A percentile compares a stretch with the other conserved stretches of the same genome.
Evolutionary conservation across 2,888 invertebrate genomes (phyloP).

Genomic region (Morpho deidamia): DNA sequence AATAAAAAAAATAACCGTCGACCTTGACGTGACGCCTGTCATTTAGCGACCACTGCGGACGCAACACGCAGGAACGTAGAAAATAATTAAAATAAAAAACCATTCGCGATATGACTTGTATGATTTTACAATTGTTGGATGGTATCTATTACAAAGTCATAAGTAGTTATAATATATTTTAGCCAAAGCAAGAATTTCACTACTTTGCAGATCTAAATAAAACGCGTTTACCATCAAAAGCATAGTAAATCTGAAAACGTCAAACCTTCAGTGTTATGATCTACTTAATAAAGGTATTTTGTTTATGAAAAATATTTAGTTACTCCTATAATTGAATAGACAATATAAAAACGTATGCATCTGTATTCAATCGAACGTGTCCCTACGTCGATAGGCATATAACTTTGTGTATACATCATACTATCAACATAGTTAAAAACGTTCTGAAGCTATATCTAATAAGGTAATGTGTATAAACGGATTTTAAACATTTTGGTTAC

Average conservation of each 20-base stretch:
- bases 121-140: too few species aligned
- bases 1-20: too few species aligned
- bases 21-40: too few species aligned
- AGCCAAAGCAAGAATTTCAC: constrained; percentile 41
- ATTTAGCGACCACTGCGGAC: too few species aligned
- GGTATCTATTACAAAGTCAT: constrained; percentile 18
- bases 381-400: constrained; percentile 8
- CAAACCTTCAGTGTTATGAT: constrained; percentile 37
- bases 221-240: constrained; percentile 52
- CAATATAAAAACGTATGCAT: constrained; percentile 34
- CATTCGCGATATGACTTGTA: too few species aligned
- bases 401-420: constrained; percentile 27
- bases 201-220: constrained; percentile 40
- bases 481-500: constrained; percentile 15
- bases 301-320: constrained; percentile 43
- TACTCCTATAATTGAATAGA: constrained; percentile 30
- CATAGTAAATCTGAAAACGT: constrained; percentile 38
- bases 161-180: constrained; percentile 41
- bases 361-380: constrained; percentile 25
- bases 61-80: too few species aligned
- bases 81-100: too few species aligned
- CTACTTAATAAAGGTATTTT: constrained; percentile 32
- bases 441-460: constrained; percentile 18
- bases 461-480: constrained; percentile 19
- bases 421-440: constrained; percentile 20